Conservation (phyloP, 2,888 invertebrate species). For the Anthophora plumipes region DNA sequence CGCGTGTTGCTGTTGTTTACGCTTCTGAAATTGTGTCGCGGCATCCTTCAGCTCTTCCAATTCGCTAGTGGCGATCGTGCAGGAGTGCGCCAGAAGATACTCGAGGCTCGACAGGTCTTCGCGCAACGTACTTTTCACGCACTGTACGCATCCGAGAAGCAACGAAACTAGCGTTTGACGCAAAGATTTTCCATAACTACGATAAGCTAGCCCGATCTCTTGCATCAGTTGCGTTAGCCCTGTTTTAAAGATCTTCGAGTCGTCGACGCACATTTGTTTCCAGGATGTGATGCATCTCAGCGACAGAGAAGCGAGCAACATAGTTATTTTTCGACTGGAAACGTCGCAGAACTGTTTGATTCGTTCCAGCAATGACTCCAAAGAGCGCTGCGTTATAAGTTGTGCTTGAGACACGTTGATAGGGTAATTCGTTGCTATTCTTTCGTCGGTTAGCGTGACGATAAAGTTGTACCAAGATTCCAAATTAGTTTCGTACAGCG, state of each 20-base stretch:
- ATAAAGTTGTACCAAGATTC: constrained; percentile 83
- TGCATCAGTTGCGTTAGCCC: constrained; percentile 78
- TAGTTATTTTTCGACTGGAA: constrained; percentile 75
- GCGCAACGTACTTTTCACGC: constrained; percentile 76
- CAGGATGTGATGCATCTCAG: constrained; percentile 80
- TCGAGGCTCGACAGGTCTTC: constrained; percentile 77
- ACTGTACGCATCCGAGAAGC: constrained; percentile 78
- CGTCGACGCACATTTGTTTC: constrained; percentile 77
- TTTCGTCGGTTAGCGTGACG: constrained; percentile 81
- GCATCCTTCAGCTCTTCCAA: constrained; percentile 78
- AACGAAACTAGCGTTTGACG: constrained; percentile 80
- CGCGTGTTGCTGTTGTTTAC: constrained; percentile 57
- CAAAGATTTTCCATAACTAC: constrained; percentile 77
- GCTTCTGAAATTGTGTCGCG: constrained; percentile 65
- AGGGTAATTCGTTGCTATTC: constrained; percentile 74
- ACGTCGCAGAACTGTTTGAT: constrained; percentile 73
- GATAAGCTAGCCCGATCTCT: constrained; percentile 79
- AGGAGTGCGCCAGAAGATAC: constrained; percentile 79
- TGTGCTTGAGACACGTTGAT: constrained; percentile 75
- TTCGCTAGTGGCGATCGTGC: constrained; percentile 78
- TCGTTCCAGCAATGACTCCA: constrained; percentile 77
- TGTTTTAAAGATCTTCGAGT: constrained; percentile 71
- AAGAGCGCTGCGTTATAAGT: constrained; percentile 75
- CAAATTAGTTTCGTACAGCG: constrained; percentile 80
- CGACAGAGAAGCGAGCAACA: constrained; percentile 79